Conservation (phyloP, 2,888 invertebrate species). For the Drosophila acutilabella region DNA sequence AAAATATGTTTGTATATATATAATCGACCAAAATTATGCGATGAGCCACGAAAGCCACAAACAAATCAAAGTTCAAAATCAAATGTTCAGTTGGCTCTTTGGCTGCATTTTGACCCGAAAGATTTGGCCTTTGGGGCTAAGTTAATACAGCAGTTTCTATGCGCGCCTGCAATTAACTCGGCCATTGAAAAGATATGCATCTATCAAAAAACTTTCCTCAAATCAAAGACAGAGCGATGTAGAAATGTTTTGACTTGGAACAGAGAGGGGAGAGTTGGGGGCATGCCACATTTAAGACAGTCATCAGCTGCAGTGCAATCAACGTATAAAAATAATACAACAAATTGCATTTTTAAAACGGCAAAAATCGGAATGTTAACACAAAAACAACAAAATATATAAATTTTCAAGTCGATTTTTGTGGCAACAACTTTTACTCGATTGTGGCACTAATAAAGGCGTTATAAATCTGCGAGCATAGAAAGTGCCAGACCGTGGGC, state of each 20-base stretch:
- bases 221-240: constrained; percentile 22
- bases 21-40: constrained; percentile 41
- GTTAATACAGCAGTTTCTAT: constrained; percentile 74
- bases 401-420: constrained; percentile 14
- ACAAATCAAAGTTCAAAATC: constrained; percentile 24
- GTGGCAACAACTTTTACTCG: constrained; percentile 55
- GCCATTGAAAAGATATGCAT: constrained; percentile 64
- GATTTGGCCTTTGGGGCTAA: constrained; percentile 44
- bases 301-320: constrained; percentile 70
- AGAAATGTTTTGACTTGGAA: not conserved
- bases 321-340: constrained; percentile 63
- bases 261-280: not conserved
- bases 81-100: constrained; percentile 9
- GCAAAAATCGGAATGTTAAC: constrained; percentile 21
- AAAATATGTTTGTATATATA: not conserved
- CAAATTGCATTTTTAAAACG: constrained; percentile 64
- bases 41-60: constrained; percentile 31
- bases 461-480: constrained; percentile 43
- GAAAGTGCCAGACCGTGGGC: constrained; percentile 65
- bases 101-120: constrained; percentile 21
- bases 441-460: constrained; percentile 55
- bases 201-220: constrained; percentile 57
- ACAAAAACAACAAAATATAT: not conserved
- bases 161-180: constrained; percentile 69
- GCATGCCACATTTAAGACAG: constrained; percentile 56